Evolutionary conservation across 2,113 vertebrate genomes (phyloP), one percentile per base, ranked within the genome.

Genomic region (Tauraco erythrolophus): DNA sequence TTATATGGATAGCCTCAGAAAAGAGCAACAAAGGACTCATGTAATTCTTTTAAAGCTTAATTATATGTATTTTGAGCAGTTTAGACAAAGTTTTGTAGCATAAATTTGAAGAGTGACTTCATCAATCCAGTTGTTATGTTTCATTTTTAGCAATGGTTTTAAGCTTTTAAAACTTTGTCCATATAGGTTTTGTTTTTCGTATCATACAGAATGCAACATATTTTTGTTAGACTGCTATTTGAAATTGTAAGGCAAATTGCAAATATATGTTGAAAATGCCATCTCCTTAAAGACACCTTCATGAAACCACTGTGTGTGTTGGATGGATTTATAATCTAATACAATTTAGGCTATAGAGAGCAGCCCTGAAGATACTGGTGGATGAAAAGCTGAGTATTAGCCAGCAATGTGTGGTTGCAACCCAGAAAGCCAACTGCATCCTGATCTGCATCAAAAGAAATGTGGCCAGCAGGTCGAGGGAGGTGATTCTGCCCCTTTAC

Each of bases 381-480:
- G 50, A 39, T 33, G 50, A 50, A 69, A 74, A 78, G 45, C 14
- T n/a, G 17, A 86, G 7, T 9, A 58, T 17, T 24, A 85, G 23
- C 7, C 6, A 11, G 3, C 6, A 72, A 45, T 60, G n/a, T 54
- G 45, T 2, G 1, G 21, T 64, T 0, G 0, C 39, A 89, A 43
- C 22, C 56, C 71, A 83, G 60, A 92, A 86, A 74, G 14, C 7
- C 2, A 10, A 7, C 5, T 2, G 1, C 7, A 64, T 7, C 25
- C 58, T 48, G 43, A 30, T 14, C 31, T 50, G 7, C 54, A 85
- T 7, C 60, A 25, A 70, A 53, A 74, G 27, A 11, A 62, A 2
- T 0, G 0, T 31, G 43, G 5, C 15, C 84, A 89, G 39, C 6
- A 35, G 39, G 23, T 25, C 1, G 3, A 53, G 33, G 9, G 9